Percentiles rank a stretch among this genome's conserved stretches.
Conservation (phyloP, 2,888 invertebrate genomes). For the Liopterus haemorrhoidalis region DNA sequence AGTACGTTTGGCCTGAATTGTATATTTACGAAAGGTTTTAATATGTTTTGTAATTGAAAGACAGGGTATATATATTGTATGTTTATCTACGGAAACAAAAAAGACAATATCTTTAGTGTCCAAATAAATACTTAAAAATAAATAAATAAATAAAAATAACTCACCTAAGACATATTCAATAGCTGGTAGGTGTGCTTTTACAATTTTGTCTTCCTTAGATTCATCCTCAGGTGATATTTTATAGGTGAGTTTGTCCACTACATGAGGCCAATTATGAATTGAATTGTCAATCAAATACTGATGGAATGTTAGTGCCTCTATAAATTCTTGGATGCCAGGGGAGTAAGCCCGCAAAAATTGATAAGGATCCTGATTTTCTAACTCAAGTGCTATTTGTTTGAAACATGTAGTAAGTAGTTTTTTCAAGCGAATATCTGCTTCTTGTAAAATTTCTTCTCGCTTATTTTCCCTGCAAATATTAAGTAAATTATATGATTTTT, state of each 20-base stretch:
- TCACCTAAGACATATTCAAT: slow-evolving; percentile 47
- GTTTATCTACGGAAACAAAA: too few species aligned
- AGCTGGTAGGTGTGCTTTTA: slow-evolving; percentile 43
- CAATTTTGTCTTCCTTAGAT: slow-evolving; percentile 16
- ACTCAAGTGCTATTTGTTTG: slow-evolving; percentile 64
- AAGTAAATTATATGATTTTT: slow-evolving; percentile 9
- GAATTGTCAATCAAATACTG: slow-evolving; percentile 53
- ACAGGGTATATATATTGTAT: too few species aligned
- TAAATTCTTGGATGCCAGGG: slow-evolving; percentile 69
- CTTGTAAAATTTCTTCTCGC: slow-evolving; percentile 49
- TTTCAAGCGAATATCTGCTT: slow-evolving; percentile 62
- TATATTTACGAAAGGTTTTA: too few species aligned
- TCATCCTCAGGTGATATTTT: slow-evolving; percentile 25
- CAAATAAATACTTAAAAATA: too few species aligned
- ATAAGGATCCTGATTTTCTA: slow-evolving; percentile 65
- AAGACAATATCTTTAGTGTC: too few species aligned
- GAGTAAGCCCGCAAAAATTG: slow-evolving; percentile 63
- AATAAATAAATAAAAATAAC: too few species aligned
- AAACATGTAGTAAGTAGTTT: slow-evolving; percentile 58
- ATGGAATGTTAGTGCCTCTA: slow-evolving; percentile 78
- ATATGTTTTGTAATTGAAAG: too few species aligned
- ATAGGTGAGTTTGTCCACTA: slow-evolving; percentile 53
- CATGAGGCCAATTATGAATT: slow-evolving; percentile 37
- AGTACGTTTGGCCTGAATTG: too few species aligned
- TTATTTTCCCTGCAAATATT: slow-evolving; percentile 49